phyloP scores from a whole-genome alignment of 2,888 invertebrate species.

The Seira sanloemensis region DNA sequence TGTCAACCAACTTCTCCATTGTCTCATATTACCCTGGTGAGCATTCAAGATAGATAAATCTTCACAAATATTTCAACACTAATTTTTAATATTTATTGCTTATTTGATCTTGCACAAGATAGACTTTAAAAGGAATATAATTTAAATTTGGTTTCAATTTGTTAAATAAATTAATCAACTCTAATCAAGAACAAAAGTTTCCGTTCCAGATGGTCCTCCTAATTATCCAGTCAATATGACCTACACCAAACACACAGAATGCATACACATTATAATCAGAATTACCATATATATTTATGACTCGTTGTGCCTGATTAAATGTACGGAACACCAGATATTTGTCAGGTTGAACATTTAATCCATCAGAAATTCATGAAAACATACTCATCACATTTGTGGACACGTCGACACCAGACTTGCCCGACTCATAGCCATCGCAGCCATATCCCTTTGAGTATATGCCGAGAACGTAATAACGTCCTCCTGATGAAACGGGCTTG shows the following conservation, averaged over 20 bases:
- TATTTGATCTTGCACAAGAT: too few relatives aligned
- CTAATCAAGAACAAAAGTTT: conserved; percentile 37
- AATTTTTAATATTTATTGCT: too few relatives aligned
- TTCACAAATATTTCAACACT: too few relatives aligned
- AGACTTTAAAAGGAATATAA: not conserved
- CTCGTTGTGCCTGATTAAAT: not conserved
- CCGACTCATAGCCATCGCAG: conserved; percentile 41
- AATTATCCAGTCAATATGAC: conserved; percentile 43
- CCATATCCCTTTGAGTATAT: conserved; percentile 58
- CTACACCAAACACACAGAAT: conserved; percentile 15
- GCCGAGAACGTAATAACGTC: conserved; percentile 24
- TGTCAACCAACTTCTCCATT: too few relatives aligned
- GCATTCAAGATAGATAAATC: too few relatives aligned
- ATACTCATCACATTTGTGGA: conserved; percentile 47
- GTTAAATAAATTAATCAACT: not conserved
- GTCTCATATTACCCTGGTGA: too few relatives aligned
- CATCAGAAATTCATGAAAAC: conserved; percentile 54
- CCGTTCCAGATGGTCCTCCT: conserved; percentile 45
- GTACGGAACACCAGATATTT: not conserved
- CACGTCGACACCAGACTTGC: conserved; percentile 47
- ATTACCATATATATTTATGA: not conserved
- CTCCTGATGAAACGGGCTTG: conserved; percentile 3
- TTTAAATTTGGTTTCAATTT: not conserved
- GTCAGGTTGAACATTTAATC: too few relatives aligned
- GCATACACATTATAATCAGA: not conserved